Evolutionary conservation across 92 coral and sea anemone genomes (phyloP), one percentile per base, ranked within the genome.

Genomic region (Phenganax stokvisi): DNA sequence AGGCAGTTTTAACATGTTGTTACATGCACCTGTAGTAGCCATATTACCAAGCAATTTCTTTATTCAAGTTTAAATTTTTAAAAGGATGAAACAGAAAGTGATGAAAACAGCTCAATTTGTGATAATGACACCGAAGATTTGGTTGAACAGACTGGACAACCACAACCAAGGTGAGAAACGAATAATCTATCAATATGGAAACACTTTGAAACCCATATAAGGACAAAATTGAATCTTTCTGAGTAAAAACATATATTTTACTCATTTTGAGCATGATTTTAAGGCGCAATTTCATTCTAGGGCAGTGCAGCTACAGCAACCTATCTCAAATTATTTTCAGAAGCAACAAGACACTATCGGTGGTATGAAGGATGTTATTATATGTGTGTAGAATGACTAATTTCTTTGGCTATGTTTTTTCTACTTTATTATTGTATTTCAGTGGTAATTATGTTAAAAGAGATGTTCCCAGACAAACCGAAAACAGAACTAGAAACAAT

Each of bases 291-390:
- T 59, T 7, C 7, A 1, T 59, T 59, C 7, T 59, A 59, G 65
- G 65, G 65, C 16, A 59, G 65, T 7, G 7, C 65, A 59, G 65
- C 65, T 59, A 59, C 65, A 59, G 65, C 65, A 59, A 59, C 65
- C 65, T 1, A 59, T 59, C 65, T 59, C 65, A 59, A 59, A 59
- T 59, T 59, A 59, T 59, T 20, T 59, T 59, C 65, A 13, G 65
- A 20, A 59, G 15, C 65, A 59, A 59, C 65, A 59, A 59, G 65
- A 59, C 16, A 59, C 47, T 37, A 37, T 37, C 47, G 5, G 65
- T 59, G 65, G 65, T 59, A 59, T 59, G 65, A 59, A 59, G 65
- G 65, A 59, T 59, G 25, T 59, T 59, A 59, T 59, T 59, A 59
- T 59, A 0, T 1, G 65, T 59, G 65, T 59, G 0, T 37, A 20